phyloP scores from a whole-genome alignment of 2,888 invertebrate genomes.

The Rhogogaster chlorosoma region DNA sequence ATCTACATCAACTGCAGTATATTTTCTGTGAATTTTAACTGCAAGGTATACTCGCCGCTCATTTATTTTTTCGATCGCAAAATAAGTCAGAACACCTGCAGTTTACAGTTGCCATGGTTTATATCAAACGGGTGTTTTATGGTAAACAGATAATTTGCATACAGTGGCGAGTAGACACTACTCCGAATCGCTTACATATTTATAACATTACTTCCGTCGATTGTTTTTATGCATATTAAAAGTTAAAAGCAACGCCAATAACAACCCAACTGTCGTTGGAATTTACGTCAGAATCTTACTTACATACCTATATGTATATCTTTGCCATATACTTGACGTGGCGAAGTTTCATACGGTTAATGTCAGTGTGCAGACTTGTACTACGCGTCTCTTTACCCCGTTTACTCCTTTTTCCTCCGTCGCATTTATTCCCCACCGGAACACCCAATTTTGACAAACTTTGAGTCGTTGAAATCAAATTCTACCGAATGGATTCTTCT shows the following conservation, averaged over 20 bases:
- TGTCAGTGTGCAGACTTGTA: background rate
- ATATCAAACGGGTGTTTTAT: conserved; percentile 29
- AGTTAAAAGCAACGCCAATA: conserved; percentile 15
- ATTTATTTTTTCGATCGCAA: background rate
- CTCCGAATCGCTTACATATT: conserved; percentile 69
- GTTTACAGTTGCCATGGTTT: background rate
- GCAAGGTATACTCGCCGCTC: background rate
- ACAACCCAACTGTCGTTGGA: conserved; percentile 2
- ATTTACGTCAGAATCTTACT: conserved; percentile 20
- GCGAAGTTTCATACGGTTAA: background rate
- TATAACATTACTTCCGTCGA: conserved; percentile 73
- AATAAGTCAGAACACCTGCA: conserved; percentile 22
- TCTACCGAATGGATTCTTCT: background rate
- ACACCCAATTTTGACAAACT: too few relatives aligned
- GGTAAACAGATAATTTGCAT: conserved; percentile 17
- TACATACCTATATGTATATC: background rate
- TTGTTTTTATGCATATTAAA: conserved; percentile 65
- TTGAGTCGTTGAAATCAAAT: too few relatives aligned
- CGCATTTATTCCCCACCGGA: background rate
- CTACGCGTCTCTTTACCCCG: background rate
- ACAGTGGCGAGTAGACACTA: conserved; percentile 35
- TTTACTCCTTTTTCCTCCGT: background rate
- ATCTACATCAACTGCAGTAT: background rate
- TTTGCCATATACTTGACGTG: background rate
- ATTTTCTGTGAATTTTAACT: background rate